Percentiles rank a stretch among this genome's conserved stretches.
phyloP scores from a whole-genome alignment of 2,888 invertebrate species.

The Steinernema carpocapsae region DNA sequence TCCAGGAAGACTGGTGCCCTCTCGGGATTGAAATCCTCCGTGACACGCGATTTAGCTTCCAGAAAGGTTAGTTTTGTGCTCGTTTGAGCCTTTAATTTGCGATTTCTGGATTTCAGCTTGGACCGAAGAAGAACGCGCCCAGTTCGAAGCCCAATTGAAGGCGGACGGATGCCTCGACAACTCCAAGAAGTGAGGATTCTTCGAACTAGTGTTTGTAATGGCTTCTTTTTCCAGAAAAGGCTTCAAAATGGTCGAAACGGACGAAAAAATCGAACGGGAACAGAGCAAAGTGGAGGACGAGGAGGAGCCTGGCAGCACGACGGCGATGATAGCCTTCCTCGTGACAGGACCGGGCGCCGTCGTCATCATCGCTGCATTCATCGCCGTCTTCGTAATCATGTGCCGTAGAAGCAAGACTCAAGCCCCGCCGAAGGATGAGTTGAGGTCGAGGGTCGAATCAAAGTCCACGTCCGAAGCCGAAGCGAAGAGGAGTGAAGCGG shows the following conservation, averaged over 20 bases:
- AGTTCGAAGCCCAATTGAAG: not conserved
- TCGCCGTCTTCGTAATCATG: no score
- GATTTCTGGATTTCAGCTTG: not conserved
- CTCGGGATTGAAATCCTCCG: not conserved
- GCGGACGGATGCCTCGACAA: not conserved
- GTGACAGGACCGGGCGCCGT: no score
- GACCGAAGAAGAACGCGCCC: not conserved
- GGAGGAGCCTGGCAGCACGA: no score
- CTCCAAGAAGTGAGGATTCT: not conserved
- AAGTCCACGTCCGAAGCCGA: no score
- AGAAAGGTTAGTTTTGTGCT: not conserved
- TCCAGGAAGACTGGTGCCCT: not conserved
- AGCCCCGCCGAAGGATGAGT: no score
- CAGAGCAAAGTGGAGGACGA: no score
- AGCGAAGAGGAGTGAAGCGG: no score
- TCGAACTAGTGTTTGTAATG: not conserved
- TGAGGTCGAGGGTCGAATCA: no score
- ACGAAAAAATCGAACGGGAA: not conserved
- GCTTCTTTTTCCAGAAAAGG: not conserved
- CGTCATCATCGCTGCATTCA: no score
- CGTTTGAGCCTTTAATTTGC: not conserved
- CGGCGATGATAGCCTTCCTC: no score
- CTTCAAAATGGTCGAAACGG: not conserved
- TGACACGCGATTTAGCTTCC: not conserved
- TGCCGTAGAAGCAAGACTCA: no score